Percentiles rank a stretch among this genome's conserved stretches.
Conservation (phyloP, 2,797 vertebrate genomes). For the Silurus aristotelis region DNA sequence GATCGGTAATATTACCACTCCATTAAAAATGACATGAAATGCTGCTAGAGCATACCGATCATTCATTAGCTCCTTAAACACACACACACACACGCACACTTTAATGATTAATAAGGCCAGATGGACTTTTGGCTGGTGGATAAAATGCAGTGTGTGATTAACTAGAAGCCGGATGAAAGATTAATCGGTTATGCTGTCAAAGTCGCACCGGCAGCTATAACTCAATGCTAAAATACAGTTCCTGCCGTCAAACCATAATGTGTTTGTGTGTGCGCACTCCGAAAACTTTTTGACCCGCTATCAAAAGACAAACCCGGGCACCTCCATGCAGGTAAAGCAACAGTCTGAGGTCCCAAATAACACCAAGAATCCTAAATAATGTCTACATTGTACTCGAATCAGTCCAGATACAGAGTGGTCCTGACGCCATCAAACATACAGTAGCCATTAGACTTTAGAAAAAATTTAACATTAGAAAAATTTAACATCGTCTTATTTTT, state of each 20-base stretch:
- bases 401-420: neutral
- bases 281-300: neutral
- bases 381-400: too few species aligned
- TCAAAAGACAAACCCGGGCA: neutral
- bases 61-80: conserved; percentile 37
- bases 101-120: conserved; percentile 46
- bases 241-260: neutral
- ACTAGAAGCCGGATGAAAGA: conserved; percentile 42
- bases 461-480: too few species aligned
- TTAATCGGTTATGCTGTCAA: conserved; percentile 42
- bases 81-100: conserved; percentile 1
- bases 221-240: conserved; percentile 31
- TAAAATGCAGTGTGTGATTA: conserved; percentile 47
- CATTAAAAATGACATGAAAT: conserved; percentile 26
- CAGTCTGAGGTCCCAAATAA: neutral
- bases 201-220: conserved; percentile 22
- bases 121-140: conserved; percentile 33
- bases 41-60: conserved; percentile 32
- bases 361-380: neutral
- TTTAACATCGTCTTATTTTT: too few species aligned
- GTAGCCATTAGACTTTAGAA: too few species aligned
- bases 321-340: neutral
- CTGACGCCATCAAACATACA: neutral
- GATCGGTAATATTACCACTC: conserved; percentile 27
- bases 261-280: neutral